phyloP scores from a whole-genome alignment of 2,888 invertebrate species.

The Synanthedon formicaeformis region DNA sequence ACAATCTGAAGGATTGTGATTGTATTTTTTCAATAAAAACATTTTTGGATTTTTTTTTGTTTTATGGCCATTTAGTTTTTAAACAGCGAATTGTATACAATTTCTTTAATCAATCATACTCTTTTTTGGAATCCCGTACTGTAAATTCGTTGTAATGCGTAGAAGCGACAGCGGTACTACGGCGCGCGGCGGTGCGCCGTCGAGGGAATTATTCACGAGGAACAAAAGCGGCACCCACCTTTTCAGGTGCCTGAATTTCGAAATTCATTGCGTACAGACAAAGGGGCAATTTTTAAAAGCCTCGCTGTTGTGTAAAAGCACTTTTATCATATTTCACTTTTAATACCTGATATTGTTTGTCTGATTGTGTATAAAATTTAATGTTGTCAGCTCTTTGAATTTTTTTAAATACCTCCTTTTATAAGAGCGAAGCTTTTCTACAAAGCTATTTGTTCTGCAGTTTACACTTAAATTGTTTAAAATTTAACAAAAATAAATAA shows the following conservation, averaged over 20 bases:
- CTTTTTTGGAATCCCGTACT: too few species aligned
- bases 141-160: constrained; percentile 7
- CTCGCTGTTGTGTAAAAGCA: constrained; percentile 22
- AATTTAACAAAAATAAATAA: too few species aligned
- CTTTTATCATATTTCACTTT: constrained; percentile 29
- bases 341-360: constrained; percentile 7
- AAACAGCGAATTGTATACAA: too few species aligned
- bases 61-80: too few species aligned
- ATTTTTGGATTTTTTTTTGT: too few species aligned
- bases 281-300: constrained; percentile 46
- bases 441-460: too few species aligned
- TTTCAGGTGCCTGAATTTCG: constrained; percentile 46
- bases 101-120: too few species aligned
- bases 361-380: background rate
- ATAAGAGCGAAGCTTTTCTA: background rate
- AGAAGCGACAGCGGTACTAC: constrained; percentile 21
- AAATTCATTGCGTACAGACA: constrained; percentile 59
- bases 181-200: background rate
- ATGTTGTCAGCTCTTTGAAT: background rate
- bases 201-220: constrained; percentile 40
- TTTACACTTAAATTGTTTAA: too few species aligned
- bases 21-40: too few species aligned
- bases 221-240: constrained; percentile 46
- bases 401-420: background rate
- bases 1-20: too few species aligned